These are phyloP conservation scores for Strigamia transsilvanica DNA, from an alignment of 2,888 invertebrate genomes.

Conservation along the genomic window DNA sequence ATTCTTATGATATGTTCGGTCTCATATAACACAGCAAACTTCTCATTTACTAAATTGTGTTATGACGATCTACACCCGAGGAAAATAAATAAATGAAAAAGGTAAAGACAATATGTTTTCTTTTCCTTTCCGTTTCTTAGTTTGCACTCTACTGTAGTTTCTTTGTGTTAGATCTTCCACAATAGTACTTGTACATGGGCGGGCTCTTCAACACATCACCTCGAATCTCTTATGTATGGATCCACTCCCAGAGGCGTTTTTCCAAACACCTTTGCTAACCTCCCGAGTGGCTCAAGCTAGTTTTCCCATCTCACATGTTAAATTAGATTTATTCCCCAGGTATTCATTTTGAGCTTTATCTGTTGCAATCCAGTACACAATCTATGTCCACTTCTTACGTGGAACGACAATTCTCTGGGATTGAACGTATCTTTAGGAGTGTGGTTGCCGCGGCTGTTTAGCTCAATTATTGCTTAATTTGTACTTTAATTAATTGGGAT, in stretches of 20 bases:
- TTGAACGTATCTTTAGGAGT: too few species aligned
- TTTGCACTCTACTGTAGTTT: background rate
- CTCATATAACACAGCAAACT: background rate
- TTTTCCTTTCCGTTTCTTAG: background rate
- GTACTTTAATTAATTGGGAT: too few species aligned
- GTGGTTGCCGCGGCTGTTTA: too few species aligned
- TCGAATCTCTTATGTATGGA: background rate
- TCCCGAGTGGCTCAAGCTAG: background rate
- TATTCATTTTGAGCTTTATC: conserved; percentile 13
- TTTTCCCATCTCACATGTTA: conserved; percentile 23
- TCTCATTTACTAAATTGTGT: conserved; percentile 23
- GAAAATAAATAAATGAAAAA: background rate
- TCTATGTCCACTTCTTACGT: background rate
- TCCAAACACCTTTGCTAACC: conserved; percentile 29
- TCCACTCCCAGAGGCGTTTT: conserved; percentile 8
- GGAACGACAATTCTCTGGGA: too few species aligned
- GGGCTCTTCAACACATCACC: background rate
- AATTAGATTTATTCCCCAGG: conserved; percentile 40
- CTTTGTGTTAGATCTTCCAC: background rate
- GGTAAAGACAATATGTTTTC: background rate
- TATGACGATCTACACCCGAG: background rate
- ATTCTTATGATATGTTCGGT: background rate
- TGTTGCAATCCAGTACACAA: conserved; percentile 23
- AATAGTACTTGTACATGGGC: too few species aligned
- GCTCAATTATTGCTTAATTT: too few species aligned